These are phyloP conservation scores for Shinisaurus crocodilurus DNA, from an alignment of 2,113 vertebrate species.

Conservation along the genomic window DNA sequence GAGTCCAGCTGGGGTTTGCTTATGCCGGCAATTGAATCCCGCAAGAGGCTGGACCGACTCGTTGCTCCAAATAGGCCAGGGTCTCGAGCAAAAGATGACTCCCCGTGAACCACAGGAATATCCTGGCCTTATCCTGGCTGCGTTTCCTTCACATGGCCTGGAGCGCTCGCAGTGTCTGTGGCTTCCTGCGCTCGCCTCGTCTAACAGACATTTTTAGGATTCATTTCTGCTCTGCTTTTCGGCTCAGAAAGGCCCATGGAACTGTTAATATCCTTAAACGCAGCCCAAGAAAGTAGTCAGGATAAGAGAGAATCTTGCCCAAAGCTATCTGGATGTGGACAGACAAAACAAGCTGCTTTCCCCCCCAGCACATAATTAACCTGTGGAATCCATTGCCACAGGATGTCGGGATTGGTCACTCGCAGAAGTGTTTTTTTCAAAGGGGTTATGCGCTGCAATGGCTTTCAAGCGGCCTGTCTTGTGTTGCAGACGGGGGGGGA, in stretches of 20 bases:
- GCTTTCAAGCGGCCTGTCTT: no score
- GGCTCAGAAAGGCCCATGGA: neutral
- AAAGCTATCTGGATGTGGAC: neutral
- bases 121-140: neutral
- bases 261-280: neutral
- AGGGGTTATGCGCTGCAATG: no score
- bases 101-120: neutral
- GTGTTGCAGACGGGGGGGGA: no score
- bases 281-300: neutral
- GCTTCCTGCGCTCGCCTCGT: neutral
- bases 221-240: neutral
- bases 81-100: conserved; percentile 11
- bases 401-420: neutral
- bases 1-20: conserved; percentile 59
- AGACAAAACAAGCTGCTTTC: neutral
- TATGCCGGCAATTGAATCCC: neutral
- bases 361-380: neutral
- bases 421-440: neutral
- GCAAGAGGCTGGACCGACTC: conserved; percentile 9
- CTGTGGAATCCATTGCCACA: neutral
- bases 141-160: neutral
- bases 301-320: neutral
- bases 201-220: neutral
- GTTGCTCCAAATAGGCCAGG: neutral
- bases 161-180: neutral